phyloP scores from a whole-genome alignment of 2,888 invertebrate species.

The Drosophila siamana region DNA sequence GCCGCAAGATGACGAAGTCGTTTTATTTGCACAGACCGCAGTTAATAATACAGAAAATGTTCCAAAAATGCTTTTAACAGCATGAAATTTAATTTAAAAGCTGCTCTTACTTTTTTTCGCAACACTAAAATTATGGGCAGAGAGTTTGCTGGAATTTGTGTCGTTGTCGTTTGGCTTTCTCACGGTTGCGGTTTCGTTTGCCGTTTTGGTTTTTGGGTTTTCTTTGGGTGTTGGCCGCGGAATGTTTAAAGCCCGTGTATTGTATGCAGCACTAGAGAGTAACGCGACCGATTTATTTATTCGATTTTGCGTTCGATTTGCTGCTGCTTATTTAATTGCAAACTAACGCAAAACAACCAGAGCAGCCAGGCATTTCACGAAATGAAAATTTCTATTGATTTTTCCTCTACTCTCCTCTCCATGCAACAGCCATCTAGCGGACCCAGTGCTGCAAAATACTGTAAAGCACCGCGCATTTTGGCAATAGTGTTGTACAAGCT shows the following conservation, averaged over 20 bases:
- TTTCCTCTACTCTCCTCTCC: slow-evolving; percentile 78
- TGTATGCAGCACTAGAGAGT: slow-evolving; percentile 52
- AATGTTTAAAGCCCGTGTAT: slow-evolving; percentile 55
- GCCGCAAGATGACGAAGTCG: slow-evolving; percentile 80
- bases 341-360: slow-evolving; percentile 72
- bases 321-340: slow-evolving; percentile 50
- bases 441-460: slow-evolving; percentile 37
- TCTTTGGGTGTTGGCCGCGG: slow-evolving; percentile 73
- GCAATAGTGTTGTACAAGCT: slow-evolving; percentile 24
- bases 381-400: slow-evolving; percentile 84
- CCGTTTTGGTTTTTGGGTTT: slow-evolving; percentile 23
- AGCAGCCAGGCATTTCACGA: slow-evolving; percentile 69
- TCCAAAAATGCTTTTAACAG: slow-evolving; percentile 20
- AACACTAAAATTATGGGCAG: slow-evolving; percentile 44
- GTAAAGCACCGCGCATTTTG: not conserved
- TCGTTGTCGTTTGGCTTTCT: slow-evolving; percentile 58
- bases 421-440: slow-evolving; percentile 63
- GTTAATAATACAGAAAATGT: slow-evolving; percentile 30
- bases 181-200: slow-evolving; percentile 50
- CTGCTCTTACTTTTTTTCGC: slow-evolving; percentile 42
- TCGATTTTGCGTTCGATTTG: slow-evolving; percentile 25
- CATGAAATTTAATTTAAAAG: slow-evolving; percentile 3
- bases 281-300: slow-evolving; percentile 48
- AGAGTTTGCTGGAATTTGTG: slow-evolving; percentile 67
- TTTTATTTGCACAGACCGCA: slow-evolving; percentile 68